Conservation (phyloP, 2,113 vertebrate genomes). For the Dermatemys mawii region DNA sequence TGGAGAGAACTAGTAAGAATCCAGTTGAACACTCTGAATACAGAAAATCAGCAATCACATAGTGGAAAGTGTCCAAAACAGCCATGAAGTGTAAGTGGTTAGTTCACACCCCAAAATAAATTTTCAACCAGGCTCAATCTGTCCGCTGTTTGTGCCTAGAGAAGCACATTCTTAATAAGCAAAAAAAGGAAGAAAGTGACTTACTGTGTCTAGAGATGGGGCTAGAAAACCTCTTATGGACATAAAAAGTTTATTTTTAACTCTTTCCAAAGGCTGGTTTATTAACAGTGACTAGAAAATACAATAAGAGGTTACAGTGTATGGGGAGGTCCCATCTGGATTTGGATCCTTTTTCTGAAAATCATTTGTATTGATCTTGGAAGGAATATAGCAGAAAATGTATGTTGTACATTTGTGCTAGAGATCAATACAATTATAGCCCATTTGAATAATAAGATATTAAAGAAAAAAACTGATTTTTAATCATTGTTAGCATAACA, state of each 20-base stretch:
- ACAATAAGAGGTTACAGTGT: background rate
- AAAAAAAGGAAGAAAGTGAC: background rate
- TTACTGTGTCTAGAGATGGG: background rate
- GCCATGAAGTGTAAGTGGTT: background rate
- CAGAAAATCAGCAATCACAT: background rate
- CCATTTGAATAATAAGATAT: slow-evolving; percentile 2
- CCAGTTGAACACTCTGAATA: background rate
- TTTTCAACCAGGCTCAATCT: background rate
- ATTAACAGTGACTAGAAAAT: background rate
- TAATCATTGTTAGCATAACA: background rate
- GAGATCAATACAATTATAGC: slow-evolving; percentile 38
- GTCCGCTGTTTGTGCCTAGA: background rate
- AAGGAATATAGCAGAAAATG: slow-evolving; percentile 29
- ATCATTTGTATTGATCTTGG: slow-evolving; percentile 28
- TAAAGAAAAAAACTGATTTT: too few species aligned
- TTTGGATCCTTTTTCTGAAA: slow-evolving; percentile 17
- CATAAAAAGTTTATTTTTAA: background rate
- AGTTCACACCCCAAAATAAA: background rate
- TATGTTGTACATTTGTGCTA: background rate
- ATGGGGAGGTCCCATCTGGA: background rate
- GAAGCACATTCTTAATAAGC: background rate
- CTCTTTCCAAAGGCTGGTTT: background rate
- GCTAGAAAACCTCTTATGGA: background rate
- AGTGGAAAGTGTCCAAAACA: background rate
- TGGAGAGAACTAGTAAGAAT: background rate